phyloP scores from a whole-genome alignment of 2,113 vertebrate genomes.

The Ia io region DNA sequence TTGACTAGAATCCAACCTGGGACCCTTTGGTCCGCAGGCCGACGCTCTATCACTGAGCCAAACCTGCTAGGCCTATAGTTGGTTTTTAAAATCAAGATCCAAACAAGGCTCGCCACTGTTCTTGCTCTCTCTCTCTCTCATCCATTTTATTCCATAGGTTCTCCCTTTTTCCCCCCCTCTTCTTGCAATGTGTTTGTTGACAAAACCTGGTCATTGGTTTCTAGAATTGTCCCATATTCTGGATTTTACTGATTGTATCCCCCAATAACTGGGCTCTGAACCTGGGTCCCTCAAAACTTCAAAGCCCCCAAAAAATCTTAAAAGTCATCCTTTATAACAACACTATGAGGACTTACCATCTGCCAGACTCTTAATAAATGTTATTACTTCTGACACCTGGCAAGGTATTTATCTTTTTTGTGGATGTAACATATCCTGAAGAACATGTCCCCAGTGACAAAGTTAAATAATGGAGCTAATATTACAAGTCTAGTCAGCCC shows the following conservation, averaged over 20 bases:
- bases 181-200: not conserved
- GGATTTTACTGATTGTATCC: not conserved
- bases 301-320: not conserved
- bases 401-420: not conserved
- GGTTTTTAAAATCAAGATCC: not conserved
- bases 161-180: not conserved
- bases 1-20: too few relatives aligned
- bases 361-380: not conserved
- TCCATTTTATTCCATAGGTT: not conserved
- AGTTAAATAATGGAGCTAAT: not conserved
- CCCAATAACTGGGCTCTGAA: not conserved
- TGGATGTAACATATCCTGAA: not conserved
- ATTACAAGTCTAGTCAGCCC: not conserved
- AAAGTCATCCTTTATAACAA: not conserved
- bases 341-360: not conserved
- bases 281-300: not conserved
- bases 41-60: too few relatives aligned
- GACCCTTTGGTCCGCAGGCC: too few relatives aligned
- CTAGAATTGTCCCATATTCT: not conserved
- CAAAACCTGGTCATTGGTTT: not conserved
- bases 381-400: not conserved
- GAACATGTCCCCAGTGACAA: not conserved
- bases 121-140: not conserved
- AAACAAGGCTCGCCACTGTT: not conserved
- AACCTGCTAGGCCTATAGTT: not conserved